These are phyloP conservation scores for Mus spretus DNA, from an alignment of 2,797 vertebrate species.

Conservation along the genomic window DNA sequence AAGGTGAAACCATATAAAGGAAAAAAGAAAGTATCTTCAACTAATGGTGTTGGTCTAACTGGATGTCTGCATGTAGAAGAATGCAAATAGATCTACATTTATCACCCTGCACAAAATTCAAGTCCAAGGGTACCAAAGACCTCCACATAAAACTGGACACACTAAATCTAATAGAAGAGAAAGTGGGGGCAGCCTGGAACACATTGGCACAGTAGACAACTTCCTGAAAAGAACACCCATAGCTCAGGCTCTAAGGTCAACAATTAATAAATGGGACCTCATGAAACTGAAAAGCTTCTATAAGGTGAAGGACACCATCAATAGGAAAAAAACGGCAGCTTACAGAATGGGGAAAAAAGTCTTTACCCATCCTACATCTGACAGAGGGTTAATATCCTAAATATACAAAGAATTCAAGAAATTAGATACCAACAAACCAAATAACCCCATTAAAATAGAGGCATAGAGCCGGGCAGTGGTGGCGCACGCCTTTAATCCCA, in stretches of 20 bases:
- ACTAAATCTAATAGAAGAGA: neutral
- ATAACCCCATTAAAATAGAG: neutral
- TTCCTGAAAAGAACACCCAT: neutral
- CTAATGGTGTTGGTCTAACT: neutral
- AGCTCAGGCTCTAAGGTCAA: neutral
- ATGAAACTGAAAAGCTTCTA: neutral
- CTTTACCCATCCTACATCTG: neutral
- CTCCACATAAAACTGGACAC: neutral
- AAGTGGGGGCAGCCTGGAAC: neutral
- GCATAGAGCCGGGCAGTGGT: neutral
- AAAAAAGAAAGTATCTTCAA: neutral
- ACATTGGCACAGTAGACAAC: neutral
- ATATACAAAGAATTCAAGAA: neutral
- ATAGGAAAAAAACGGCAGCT: neutral
- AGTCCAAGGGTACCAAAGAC: neutral
- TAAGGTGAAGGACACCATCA: neutral
- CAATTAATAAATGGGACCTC: neutral
- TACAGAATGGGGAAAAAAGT: neutral
- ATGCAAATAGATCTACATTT: neutral
- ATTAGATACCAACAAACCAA: neutral
- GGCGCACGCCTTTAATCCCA: no score
- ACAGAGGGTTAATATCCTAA: neutral
- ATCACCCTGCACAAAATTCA: neutral
- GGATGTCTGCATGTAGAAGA: neutral
- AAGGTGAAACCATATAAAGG: neutral